Evolutionary conservation across 2,888 invertebrate species (phyloP).

Genomic region (Polydrusus pterygomalis): DNA sequence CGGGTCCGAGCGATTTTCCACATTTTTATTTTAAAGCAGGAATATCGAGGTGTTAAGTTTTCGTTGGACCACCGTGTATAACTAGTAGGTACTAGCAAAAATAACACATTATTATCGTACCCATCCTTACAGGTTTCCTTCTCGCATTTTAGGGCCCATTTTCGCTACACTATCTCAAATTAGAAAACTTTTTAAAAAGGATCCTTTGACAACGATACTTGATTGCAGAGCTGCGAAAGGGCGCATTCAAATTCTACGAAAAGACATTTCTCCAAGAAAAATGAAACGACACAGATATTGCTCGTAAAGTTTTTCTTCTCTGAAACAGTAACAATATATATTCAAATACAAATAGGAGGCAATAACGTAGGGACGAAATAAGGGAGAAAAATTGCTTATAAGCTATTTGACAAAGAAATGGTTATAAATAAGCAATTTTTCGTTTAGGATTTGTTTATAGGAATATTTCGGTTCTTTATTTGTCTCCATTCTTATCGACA

Average conservation of each 20-base stretch:
- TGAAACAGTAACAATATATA: slow-evolving; percentile 37
- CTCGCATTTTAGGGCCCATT: not conserved
- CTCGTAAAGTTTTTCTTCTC: slow-evolving; percentile 31
- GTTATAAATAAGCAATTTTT: slow-evolving; percentile 22
- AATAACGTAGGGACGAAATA: slow-evolving; percentile 19
- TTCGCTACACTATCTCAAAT: not conserved
- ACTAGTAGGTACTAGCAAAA: too few species aligned
- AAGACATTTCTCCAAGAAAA: slow-evolving; percentile 35
- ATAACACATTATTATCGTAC: too few species aligned
- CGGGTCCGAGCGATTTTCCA: too few species aligned
- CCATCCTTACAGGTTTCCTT: not conserved
- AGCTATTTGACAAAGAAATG: slow-evolving; percentile 2
- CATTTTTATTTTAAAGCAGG: too few species aligned
- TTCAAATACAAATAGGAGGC: slow-evolving; percentile 41
- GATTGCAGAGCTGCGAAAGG: slow-evolving; percentile 12
- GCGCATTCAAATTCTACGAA: slow-evolving; percentile 28
- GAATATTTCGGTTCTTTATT: not conserved
- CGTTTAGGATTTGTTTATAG: slow-evolving; percentile 8
- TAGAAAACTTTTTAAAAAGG: slow-evolving; percentile 8
- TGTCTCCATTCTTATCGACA: too few species aligned
- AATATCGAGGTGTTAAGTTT: too few species aligned
- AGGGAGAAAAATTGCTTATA: slow-evolving; percentile 15
- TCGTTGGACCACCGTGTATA: too few species aligned
- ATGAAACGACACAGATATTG: slow-evolving; percentile 30
- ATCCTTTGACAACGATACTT: slow-evolving; percentile 23